Percentiles rank a stretch among this genome's conserved stretches.
phyloP scores from a whole-genome alignment of 1,140 invertebrate species.

The Camponotus floridanus region DNA sequence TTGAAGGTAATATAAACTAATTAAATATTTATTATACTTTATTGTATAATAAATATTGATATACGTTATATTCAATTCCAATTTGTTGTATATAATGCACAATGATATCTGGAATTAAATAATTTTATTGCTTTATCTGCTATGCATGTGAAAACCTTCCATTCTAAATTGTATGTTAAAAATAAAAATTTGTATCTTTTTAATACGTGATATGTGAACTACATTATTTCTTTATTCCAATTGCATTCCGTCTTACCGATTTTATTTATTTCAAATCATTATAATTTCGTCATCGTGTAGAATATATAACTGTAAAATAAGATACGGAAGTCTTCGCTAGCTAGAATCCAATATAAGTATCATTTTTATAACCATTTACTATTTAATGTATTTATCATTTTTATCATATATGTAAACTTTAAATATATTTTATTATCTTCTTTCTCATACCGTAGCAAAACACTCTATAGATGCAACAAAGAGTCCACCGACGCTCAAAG shows the following conservation, averaged over 20 bases:
- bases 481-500: background rate
- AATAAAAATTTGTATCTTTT: too few relatives aligned
- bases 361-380: background rate
- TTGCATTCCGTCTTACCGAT: background rate
- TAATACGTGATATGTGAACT: too few relatives aligned
- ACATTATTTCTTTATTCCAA: background rate
- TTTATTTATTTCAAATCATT: background rate
- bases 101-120: too few relatives aligned
- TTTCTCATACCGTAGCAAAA: background rate
- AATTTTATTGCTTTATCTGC: too few relatives aligned
- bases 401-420: background rate
- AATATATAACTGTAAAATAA: conserved; percentile 39
- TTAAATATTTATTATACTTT: too few relatives aligned
- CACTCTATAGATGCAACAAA: background rate
- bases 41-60: too few relatives aligned
- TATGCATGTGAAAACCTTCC: too few relatives aligned
- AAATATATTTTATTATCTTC: background rate
- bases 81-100: too few relatives aligned
- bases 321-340: conserved; percentile 13
- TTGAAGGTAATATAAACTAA: too few relatives aligned
- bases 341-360: background rate
- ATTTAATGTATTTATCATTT: too few relatives aligned
- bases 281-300: background rate
- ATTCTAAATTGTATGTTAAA: too few relatives aligned
- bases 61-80: too few relatives aligned